phyloP scores from a whole-genome alignment of 2,888 invertebrate genomes.

The Byasa hedistus region DNA sequence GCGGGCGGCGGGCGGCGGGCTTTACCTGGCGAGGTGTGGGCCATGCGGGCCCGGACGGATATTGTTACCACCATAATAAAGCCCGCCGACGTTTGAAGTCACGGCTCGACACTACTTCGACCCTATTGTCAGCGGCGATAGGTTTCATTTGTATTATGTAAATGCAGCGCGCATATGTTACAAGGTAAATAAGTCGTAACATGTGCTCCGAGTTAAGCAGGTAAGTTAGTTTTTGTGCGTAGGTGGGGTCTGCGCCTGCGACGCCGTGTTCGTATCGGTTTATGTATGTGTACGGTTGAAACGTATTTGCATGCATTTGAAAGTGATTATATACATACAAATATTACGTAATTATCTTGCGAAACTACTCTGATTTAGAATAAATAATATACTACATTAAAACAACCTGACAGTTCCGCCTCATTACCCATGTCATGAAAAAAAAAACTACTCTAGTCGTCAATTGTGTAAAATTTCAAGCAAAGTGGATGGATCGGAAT shows the following conservation, averaged over 20 bases:
- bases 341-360: too few relatives aligned
- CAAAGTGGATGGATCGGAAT: too few relatives aligned
- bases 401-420: too few relatives aligned
- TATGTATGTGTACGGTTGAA: not conserved
- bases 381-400: too few relatives aligned
- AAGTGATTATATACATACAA: too few relatives aligned
- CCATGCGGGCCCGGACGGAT: constrained; percentile 42
- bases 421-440: too few relatives aligned
- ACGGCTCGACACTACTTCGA: not conserved
- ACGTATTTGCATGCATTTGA: too few relatives aligned
- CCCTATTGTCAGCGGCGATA: not conserved
- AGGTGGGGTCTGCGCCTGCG: constrained; percentile 2
- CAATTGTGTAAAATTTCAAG: too few relatives aligned
- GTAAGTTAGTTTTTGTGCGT: constrained; percentile 23
- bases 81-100: constrained; percentile 42
- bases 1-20: too few relatives aligned
- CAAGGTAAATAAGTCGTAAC: constrained; percentile 18
- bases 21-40: constrained; percentile 49
- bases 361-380: too few relatives aligned
- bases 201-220: constrained; percentile 21
- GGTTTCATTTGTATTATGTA: constrained; percentile 1
- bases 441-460: too few relatives aligned
- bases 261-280: not conserved
- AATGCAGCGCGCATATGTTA: not conserved
- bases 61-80: constrained; percentile 46